Base-by-base conservation (phyloP, 2,888 invertebrate genomes). In the Zygogramma bicolorata region DNA sequence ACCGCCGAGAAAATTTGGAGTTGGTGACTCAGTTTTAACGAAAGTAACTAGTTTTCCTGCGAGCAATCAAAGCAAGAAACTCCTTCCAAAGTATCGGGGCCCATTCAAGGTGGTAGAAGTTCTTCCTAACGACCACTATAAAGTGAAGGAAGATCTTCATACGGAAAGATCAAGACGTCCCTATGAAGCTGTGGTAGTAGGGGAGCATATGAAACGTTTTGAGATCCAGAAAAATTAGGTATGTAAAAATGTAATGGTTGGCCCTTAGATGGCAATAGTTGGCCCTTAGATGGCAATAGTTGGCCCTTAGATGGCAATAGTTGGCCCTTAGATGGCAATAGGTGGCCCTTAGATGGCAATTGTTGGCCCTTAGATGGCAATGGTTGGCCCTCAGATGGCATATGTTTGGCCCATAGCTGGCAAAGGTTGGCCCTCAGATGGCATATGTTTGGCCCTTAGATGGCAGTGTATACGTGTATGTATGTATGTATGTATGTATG, bases 81-180 rank as follows among this genome's bases (percentile, higher is more conserved):
- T 71, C 3, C 60, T 75, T 7, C 61, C 60, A 15, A 73, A 71
- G 29, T 75, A 38, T 40, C 62, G 65, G 10, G 69, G 58, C 25
- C 65, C 68, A 29, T 75, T 70, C 58, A 29, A 22, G 29, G 40
- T 75, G 18, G 38, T 59, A 7, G 65, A 73, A 63, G 46, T 70
- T 13, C 68, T 75, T 18, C 29, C 68, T 10, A 65, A 75, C 40
- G 75, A 75, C 42, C 53, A 70, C 34, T n/a, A n/a, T n/a, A n/a
- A n/a, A n/a, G 69, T 73, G 0, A 69, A 71, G 40, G 75, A 73
- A 60, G 70, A 75, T 29, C 61, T 62, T 18, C 63, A 74, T 13
- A 65, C 49, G 10, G 10, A 25, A 42, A 27, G 65, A 29, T 49
- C 65, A 18, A 25, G 15, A 5, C 42, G 65, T 13, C 27, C 29